Evolutionary conservation across 2,113 vertebrate species (phyloP).

Genomic region (Chaetodon auriga): DNA sequence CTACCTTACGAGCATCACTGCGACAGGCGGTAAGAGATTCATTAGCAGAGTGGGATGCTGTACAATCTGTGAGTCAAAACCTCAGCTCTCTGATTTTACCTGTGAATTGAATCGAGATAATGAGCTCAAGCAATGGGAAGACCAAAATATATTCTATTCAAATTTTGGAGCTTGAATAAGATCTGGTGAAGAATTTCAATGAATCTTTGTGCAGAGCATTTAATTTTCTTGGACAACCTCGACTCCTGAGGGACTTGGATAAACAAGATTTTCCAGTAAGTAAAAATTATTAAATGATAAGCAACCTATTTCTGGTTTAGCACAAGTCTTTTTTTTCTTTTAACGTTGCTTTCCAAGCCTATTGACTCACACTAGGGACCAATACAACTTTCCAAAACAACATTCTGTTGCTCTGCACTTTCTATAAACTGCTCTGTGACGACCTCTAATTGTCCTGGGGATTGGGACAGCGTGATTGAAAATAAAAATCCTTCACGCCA

Average conservation of each 20-base stretch:
- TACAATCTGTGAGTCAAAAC: not conserved
- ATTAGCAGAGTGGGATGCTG: not conserved
- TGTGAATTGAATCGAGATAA: slow-evolving; percentile 18
- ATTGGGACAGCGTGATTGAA: slow-evolving; percentile 74
- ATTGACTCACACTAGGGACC: slow-evolving; percentile 54
- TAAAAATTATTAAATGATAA: slow-evolving; percentile 67
- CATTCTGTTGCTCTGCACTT: slow-evolving; percentile 67
- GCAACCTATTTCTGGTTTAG: slow-evolving; percentile 50
- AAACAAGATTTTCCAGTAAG: slow-evolving; percentile 41
- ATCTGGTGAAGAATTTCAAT: slow-evolving; percentile 34
- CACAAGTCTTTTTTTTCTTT: slow-evolving; percentile 24
- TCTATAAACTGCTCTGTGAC: slow-evolving; percentile 68
- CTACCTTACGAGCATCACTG: not conserved
- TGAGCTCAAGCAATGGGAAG: slow-evolving; percentile 2
- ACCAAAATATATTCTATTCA: slow-evolving; percentile 32
- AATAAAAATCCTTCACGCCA: slow-evolving; percentile 68
- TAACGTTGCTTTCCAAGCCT: slow-evolving; percentile 42
- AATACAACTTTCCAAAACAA: slow-evolving; percentile 71
- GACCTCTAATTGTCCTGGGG: slow-evolving; percentile 73
- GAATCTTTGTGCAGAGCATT: slow-evolving; percentile 29
- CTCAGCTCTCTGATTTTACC: slow-evolving; percentile 6
- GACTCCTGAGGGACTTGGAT: slow-evolving; percentile 33
- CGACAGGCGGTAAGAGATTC: not conserved
- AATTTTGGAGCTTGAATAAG: slow-evolving; percentile 24
- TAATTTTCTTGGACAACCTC: slow-evolving; percentile 43